Evolutionary conservation across 2,888 invertebrate species (phyloP), one percentile per base, ranked within the genome.

Genomic region (Lagria hirta): DNA sequence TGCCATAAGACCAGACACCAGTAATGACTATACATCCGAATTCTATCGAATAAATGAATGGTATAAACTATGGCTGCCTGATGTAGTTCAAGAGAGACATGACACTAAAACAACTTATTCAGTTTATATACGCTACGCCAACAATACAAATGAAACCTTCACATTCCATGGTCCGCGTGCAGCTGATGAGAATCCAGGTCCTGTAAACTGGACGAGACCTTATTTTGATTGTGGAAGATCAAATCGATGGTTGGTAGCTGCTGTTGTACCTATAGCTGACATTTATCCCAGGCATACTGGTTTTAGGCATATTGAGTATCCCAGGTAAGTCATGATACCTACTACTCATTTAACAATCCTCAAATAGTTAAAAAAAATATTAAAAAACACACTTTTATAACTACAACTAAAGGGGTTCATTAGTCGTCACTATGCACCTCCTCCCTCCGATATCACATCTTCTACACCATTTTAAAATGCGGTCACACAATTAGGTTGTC

Each of bases 201-300:
- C 97, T 7, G 90, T 98, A 0, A 86, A 89, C 68, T 96, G 91
- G 85, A 94, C 93, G 0, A 78, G 86, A 43, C 97, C 97, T 0
- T 98, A 97, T 69, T 98, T 92, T 69, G 97, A 98, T 75, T 98
- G 97, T 68, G 92, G 90, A 3, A 77, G 95, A 50, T 87, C 95
- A 0, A 95, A 97, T 72, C 88, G 94, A 66, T 98, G 98, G 98
- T 75, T 97, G 18, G 87, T 97, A 4, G 89, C 87, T 13, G 96
- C 95, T 1, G 89, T 94, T 1, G 88, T 92, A 12, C 97, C 97
- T 0, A 88, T 98, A 21, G 93, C 93, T 2, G 98, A 98, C 66
- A 92, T 95, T 55, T 95, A 88, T 73, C 96, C 96, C 0, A 76
- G 94, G 7, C 94, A 95, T 66, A 95, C 94, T 2, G 86, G 88